phyloP scores from a whole-genome alignment of 2,113 vertebrate genomes.

The Octodon degus region DNA sequence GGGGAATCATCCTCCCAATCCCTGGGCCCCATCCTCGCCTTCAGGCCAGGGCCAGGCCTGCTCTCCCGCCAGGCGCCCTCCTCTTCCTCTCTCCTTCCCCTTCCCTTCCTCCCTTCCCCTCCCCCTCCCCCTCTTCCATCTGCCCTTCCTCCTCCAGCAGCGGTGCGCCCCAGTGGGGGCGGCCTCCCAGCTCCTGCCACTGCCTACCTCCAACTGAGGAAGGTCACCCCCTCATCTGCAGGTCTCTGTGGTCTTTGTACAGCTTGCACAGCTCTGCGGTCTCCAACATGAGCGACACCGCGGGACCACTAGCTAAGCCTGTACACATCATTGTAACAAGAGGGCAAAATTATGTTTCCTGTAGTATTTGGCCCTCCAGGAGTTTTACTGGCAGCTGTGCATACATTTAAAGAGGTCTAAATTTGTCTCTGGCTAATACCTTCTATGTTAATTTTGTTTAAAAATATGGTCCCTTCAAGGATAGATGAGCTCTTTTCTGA shows the following conservation, averaged over 20 bases:
- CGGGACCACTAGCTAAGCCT: not conserved
- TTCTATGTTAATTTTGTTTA: slow-evolving; percentile 35
- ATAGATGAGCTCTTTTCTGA: slow-evolving; percentile 33
- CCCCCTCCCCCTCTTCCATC: slow-evolving; percentile 21
- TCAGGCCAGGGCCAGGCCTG: slow-evolving; percentile 41
- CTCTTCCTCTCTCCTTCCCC: slow-evolving; percentile 12
- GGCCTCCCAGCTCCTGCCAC: slow-evolving; percentile 8
- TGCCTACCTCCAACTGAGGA: slow-evolving; percentile 78
- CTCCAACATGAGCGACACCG: slow-evolving; percentile 22
- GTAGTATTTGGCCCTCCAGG: not conserved
- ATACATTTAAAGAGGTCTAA: slow-evolving; percentile 37
- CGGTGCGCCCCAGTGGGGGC: not conserved
- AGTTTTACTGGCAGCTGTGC: slow-evolving; percentile 30
- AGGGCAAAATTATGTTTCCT: not conserved
- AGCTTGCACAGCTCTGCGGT: slow-evolving; percentile 69
- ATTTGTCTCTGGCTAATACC: slow-evolving; percentile 42
- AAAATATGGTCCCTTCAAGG: not conserved
- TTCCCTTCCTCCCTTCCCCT: too few species aligned
- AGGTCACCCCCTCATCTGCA: slow-evolving; percentile 73
- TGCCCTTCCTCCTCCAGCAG: slow-evolving; percentile 73
- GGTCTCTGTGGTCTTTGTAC: slow-evolving; percentile 69
- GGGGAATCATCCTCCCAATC: slow-evolving; percentile 79
- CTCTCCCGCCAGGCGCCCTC: not conserved
- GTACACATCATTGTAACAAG: slow-evolving; percentile 10
- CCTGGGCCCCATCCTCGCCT: slow-evolving; percentile 65